Conservation (phyloP, 2,113 vertebrate genomes). For the Guaruba guarouba region DNA sequence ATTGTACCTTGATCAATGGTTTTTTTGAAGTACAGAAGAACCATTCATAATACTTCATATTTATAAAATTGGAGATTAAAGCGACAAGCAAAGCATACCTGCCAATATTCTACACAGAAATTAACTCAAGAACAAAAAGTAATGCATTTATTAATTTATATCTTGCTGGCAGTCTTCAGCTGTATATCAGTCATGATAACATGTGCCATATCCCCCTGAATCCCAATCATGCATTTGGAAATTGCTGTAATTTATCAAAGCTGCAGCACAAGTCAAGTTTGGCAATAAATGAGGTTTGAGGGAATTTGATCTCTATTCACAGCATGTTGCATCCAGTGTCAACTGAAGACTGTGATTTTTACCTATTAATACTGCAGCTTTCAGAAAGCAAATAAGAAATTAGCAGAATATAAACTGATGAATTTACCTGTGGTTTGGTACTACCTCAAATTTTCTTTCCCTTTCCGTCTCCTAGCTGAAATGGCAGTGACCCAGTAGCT, state of each 20-base stretch:
- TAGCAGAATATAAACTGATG: not conserved
- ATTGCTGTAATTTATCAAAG: slow-evolving; percentile 53
- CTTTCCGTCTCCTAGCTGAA: not conserved
- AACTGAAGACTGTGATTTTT: not conserved
- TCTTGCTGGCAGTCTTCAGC: not conserved
- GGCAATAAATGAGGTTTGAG: not conserved
- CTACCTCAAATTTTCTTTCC: not conserved
- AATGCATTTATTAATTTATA: not conserved
- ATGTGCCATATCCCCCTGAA: not conserved
- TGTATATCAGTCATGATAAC: not conserved
- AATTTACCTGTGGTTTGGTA: not conserved
- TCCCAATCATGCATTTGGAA: not conserved
- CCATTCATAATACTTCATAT: slow-evolving; percentile 29
- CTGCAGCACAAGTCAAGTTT: not conserved
- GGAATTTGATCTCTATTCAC: not conserved
- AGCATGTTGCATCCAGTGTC: not conserved
- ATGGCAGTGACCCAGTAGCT: not conserved
- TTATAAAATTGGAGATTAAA: slow-evolving; percentile 36
- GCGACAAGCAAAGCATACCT: not conserved
- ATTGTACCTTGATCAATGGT: not conserved
- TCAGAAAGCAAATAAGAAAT: not conserved
- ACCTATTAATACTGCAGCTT: not conserved
- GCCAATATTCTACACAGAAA: not conserved
- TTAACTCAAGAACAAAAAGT: not conserved
- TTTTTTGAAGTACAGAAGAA: slow-evolving; percentile 8